Conservation (phyloP, 2,888 invertebrate species). For the Heliconius ismenius region DNA sequence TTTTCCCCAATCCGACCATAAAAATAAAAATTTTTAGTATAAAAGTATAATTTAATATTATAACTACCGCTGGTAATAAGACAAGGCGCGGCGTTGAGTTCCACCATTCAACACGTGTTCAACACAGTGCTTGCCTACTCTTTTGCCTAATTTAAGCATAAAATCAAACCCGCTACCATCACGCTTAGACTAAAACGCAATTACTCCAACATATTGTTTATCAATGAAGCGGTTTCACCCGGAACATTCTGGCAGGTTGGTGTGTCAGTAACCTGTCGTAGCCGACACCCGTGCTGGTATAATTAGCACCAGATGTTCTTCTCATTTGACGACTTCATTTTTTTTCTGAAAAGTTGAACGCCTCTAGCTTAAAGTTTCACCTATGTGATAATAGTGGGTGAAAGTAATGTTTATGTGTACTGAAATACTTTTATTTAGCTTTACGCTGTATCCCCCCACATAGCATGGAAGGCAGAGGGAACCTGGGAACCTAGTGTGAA, state of each 20-base stretch:
- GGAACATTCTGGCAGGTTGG: slow-evolving; percentile 18
- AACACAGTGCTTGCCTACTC: too few species aligned
- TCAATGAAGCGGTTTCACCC: slow-evolving; percentile 16
- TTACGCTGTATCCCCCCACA: too few species aligned
- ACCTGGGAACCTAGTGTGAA: too few species aligned
- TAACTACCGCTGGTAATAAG: too few species aligned
- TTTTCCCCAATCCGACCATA: too few species aligned
- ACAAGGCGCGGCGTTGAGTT: too few species aligned
- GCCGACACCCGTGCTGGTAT: slow-evolving; percentile 43
- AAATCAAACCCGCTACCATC: neutral
- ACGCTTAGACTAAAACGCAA: neutral
- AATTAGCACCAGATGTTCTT: slow-evolving; percentile 46
- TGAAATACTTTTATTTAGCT: neutral
- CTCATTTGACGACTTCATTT: slow-evolving; percentile 26
- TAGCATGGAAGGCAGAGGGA: too few species aligned
- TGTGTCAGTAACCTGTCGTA: slow-evolving; percentile 57
- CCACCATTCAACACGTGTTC: too few species aligned
- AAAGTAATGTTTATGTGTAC: neutral
- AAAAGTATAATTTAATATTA: neutral
- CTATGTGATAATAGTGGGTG: slow-evolving; percentile 14
- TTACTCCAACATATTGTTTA: slow-evolving; percentile 6
- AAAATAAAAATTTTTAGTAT: neutral
- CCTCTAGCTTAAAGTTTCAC: slow-evolving; percentile 10
- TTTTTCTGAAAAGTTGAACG: slow-evolving; percentile 19
- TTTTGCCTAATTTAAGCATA: too few species aligned